phyloP scores from a whole-genome alignment of 2,113 vertebrate genomes.

The Drymodes brunneopygia region DNA sequence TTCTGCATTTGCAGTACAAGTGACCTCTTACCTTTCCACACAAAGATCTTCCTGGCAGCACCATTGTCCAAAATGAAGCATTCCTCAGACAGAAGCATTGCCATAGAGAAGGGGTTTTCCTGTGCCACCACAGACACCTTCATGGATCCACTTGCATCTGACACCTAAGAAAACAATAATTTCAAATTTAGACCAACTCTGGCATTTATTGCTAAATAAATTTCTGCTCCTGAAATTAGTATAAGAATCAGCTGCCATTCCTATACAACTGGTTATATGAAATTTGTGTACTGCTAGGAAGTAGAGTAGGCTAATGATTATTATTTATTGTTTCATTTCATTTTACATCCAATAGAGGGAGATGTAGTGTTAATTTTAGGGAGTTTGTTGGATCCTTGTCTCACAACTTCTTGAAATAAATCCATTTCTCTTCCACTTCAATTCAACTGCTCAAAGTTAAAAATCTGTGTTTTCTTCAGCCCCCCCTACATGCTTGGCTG shows the following conservation, averaged over 20 bases:
- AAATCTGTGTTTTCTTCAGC: neutral
- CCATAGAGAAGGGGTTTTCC: conserved; percentile 86
- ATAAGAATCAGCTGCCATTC: neutral
- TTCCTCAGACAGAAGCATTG: conserved; percentile 82
- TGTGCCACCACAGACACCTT: conserved; percentile 76
- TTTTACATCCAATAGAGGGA: conserved; percentile 39
- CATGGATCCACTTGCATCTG: conserved; percentile 88
- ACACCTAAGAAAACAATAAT: conserved; percentile 72
- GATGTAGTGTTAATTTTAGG: neutral
- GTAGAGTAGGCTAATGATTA: neutral
- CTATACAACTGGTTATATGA: neutral
- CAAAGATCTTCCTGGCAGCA: conserved; percentile 83
- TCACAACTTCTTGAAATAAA: neutral
- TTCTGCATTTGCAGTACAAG: neutral
- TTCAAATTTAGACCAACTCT: neutral
- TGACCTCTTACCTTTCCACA: conserved; percentile 87
- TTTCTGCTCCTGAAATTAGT: neutral
- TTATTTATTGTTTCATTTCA: neutral
- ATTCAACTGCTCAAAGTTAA: neutral
- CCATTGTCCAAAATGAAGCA: conserved; percentile 91
- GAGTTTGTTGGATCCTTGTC: neutral
- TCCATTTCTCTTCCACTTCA: neutral
- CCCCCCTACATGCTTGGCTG: neutral
- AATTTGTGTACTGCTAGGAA: neutral
- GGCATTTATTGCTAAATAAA: neutral